Base-by-base conservation (phyloP, 23 tunicate species). In the Trididemnum clinides region DNA sequence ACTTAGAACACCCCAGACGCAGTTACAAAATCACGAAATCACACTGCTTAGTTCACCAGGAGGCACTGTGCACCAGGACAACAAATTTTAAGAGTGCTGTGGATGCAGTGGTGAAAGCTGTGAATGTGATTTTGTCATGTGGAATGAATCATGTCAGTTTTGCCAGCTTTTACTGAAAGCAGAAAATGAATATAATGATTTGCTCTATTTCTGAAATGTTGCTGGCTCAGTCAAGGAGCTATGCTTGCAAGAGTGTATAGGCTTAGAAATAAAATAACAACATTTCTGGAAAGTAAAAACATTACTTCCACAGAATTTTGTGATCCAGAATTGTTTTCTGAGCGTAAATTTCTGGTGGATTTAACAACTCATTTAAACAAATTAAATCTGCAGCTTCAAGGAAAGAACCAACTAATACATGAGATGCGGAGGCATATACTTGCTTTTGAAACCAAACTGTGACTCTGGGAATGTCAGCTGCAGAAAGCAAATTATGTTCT, bases 141-240 rank as follows among this genome's bases (percentile, higher is more conserved):
- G 77, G 64, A 35, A 20, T 86, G 77, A 86, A 78, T 38, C 64
- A 86, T 81, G 81, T 7, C 86, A 87, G 37, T 87, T 87, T 78
- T 78, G 90, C 39, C 90, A 79, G 44, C 64, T 86, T 25, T 36
- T 86, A 18, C 19, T 86, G 64, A 64, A 86, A 77, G 90, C 90
- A 80, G 90, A 86, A 26, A 79, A 37, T 78, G 78, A 78, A 37
- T 64, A 79, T 64, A 85, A 78, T 39, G 90, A 86, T 26, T n/a
- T 86, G 37, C 78, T 86, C 4, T 86, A 50, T 86, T 86, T 86
- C 84, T 86, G 85, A 63, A 71, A 86, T 77, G 90, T 86, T 82
- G 90, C 77, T 86, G 90, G 90, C 84, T 86, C 5, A 86, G 90
- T 86, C 84, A 85, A 78, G 90, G 90, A 20, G 90, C 29, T 86